A percentile compares a stretch with the other conserved stretches of the same genome.
Evolutionary conservation across 2,113 vertebrate species (phyloP).

Genomic region (Kryptolebias marmoratus): DNA sequence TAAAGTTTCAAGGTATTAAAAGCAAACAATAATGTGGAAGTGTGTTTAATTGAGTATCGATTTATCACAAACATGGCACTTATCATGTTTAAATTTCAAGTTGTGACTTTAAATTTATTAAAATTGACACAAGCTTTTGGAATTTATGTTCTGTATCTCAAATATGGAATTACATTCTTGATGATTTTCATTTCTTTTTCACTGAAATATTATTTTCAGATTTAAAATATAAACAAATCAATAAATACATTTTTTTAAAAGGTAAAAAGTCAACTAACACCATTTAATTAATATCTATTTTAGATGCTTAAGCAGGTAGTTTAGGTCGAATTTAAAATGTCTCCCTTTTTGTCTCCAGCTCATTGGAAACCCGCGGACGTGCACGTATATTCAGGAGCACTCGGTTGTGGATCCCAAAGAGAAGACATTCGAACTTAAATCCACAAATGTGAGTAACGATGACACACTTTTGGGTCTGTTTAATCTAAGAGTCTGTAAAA

Average conservation of each 20-base stretch:
- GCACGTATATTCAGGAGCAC: constrained; percentile 92
- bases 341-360: constrained; percentile 77
- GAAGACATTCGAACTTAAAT: constrained; percentile 91
- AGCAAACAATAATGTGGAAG: too few relatives aligned
- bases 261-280: neutral
- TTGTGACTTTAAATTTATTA: too few relatives aligned
- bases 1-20: too few relatives aligned
- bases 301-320: neutral
- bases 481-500: neutral
- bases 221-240: neutral
- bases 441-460: constrained; percentile 88
- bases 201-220: neutral
- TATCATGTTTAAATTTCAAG: too few relatives aligned
- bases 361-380: constrained; percentile 88
- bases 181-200: too few relatives aligned
- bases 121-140: too few relatives aligned
- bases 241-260: neutral
- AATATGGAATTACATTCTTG: too few relatives aligned
- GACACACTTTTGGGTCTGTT: neutral
- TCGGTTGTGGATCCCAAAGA: constrained; percentile 91
- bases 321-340: neutral
- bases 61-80: too few relatives aligned
- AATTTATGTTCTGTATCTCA: too few relatives aligned
- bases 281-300: neutral
- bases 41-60: neutral